A percentile compares a stretch with the other conserved stretches of the same genome.
phyloP scores from a whole-genome alignment of 1,140 invertebrate genomes.

The Diuraphis noxia region DNA sequence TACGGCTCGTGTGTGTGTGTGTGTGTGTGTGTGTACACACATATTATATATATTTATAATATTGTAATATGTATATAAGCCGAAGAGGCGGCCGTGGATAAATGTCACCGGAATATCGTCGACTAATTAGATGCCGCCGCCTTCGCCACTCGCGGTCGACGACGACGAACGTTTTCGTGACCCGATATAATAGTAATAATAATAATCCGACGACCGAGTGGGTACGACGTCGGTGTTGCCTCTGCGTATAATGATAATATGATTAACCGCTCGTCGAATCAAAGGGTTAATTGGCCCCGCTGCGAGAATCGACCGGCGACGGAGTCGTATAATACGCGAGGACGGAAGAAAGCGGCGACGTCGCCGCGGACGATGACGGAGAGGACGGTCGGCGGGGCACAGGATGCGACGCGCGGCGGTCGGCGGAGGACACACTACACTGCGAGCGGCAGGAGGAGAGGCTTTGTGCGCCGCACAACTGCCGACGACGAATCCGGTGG shows the following conservation, averaged over 20 bases:
- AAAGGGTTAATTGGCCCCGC: background rate
- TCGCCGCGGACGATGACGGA: background rate
- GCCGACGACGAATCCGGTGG: background rate
- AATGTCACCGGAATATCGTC: background rate
- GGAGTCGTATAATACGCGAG: too few species aligned
- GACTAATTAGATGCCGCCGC: conserved; percentile 18
- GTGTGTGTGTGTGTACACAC: too few species aligned
- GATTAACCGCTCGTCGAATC: background rate
- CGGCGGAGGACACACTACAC: background rate
- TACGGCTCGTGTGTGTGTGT: background rate
- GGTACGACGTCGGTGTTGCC: too few species aligned
- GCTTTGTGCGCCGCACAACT: background rate
- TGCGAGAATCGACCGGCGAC: background rate
- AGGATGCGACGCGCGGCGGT: too few species aligned
- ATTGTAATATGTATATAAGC: background rate
- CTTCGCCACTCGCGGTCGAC: background rate
- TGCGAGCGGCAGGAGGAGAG: background rate
- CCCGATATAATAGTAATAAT: background rate
- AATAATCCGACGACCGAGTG: background rate
- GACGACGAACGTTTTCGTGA: background rate
- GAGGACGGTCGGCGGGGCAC: background rate
- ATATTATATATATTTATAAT: background rate
- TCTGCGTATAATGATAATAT: conserved; percentile 4
- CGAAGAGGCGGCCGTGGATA: background rate
- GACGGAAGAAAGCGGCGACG: background rate